These are phyloP conservation scores for Papilio aristodemus DNA, from an alignment of 1,140 invertebrate species.

Conservation along the genomic window DNA sequence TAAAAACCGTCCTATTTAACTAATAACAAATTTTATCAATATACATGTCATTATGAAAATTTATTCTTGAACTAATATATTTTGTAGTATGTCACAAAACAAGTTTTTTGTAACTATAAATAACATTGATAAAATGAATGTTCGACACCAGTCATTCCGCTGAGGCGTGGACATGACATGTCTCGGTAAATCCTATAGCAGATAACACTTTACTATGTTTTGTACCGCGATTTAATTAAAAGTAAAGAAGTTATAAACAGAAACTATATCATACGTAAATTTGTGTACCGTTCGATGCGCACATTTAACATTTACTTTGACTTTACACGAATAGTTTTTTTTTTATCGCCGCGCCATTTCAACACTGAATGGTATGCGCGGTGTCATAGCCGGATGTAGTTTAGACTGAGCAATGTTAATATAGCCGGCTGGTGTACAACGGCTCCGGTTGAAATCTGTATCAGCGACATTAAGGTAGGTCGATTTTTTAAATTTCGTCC, in stretches of 20 bases:
- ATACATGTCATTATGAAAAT: conserved; percentile 5
- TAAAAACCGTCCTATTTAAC: not conserved
- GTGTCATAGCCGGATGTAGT: conserved; percentile 31
- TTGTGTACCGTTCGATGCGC: not conserved
- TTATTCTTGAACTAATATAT: conserved; percentile 18
- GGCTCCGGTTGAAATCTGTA: conserved; percentile 15
- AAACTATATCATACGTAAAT: not conserved
- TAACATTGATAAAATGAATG: conserved; percentile 30
- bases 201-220: conserved; percentile 23
- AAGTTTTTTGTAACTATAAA: conserved; percentile 33
- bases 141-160: conserved; percentile 34
- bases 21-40: not conserved
- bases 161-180: conserved; percentile 33
- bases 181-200: conserved; percentile 32
- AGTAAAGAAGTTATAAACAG: conserved; percentile 23
- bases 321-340: conserved; percentile 12
- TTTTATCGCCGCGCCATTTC: conserved; percentile 19
- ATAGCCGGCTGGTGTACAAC: not conserved
- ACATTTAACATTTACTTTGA: not conserved
- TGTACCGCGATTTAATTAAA: conserved; percentile 6
- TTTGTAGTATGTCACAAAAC: conserved; percentile 30
- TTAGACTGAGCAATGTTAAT: conserved; percentile 16
- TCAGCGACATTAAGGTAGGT: conserved; percentile 25
- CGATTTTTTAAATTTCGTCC: conserved; percentile 1
- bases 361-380: conserved; percentile 19